Conservation (phyloP, 1,140 invertebrate genomes). For the Rhyzopertha dominica region DNA sequence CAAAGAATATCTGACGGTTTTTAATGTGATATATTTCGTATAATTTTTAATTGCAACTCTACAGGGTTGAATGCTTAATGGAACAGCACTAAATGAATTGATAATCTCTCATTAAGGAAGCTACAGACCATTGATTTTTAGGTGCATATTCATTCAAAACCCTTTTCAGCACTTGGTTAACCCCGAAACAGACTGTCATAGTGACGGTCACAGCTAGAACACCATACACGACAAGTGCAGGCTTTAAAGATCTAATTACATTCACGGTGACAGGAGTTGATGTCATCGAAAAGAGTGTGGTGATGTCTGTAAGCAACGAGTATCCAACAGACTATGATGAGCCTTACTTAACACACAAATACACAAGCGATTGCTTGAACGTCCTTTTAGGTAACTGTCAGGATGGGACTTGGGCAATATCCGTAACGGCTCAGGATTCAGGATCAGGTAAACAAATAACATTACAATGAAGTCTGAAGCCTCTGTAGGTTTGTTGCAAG, state of each 20-base stretch:
- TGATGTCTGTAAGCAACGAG: constrained; percentile 37
- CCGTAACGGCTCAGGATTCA: constrained; percentile 46
- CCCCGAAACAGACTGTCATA: constrained; percentile 35
- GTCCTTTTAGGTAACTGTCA: constrained; percentile 43
- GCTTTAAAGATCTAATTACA: constrained; percentile 41
- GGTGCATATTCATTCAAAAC: not conserved
- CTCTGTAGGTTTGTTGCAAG: constrained; percentile 44
- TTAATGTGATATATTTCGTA: no score
- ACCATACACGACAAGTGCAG: constrained; percentile 15
- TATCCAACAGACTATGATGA: constrained; percentile 37
- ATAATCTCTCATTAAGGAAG: not conserved
- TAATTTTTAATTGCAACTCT: no score
- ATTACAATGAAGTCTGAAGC: constrained; percentile 1
- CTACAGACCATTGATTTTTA: not conserved
- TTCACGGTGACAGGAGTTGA: constrained; percentile 39
- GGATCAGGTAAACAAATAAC: constrained; percentile 42
- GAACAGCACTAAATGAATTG: not conserved
- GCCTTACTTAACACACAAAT: constrained; percentile 46
- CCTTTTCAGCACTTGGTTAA: constrained; percentile 31
- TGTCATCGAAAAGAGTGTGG: constrained; percentile 45
- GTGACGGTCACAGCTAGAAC: constrained; percentile 34
- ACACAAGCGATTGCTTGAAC: constrained; percentile 49
- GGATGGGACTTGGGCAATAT: constrained; percentile 49
- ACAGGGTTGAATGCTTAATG: no score
- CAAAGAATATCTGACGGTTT: no score